phyloP scores from a whole-genome alignment of 2,888 invertebrate species.

The Podotricha telesiphe region DNA sequence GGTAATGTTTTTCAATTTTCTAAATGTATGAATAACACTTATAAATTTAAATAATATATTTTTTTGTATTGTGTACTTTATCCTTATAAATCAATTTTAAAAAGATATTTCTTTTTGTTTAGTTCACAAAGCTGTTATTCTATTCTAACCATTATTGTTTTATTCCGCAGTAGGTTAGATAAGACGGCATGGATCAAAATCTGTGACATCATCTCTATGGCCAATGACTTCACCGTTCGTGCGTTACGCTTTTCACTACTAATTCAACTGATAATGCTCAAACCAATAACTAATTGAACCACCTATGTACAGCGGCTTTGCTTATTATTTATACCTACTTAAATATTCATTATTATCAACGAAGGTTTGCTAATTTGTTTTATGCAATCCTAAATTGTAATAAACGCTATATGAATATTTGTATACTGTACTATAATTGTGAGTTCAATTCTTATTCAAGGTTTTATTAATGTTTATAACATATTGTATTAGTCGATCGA shows the following conservation, averaged over 20 bases:
- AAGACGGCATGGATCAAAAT: slow-evolving; percentile 32
- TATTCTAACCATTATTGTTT: neutral
- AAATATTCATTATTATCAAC: slow-evolving; percentile 11
- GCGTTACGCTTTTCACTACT: slow-evolving; percentile 36
- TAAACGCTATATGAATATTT: slow-evolving; percentile 1
- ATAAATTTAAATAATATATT: too few relatives aligned
- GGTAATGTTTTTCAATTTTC: too few relatives aligned
- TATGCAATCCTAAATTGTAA: neutral
- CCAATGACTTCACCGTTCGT: slow-evolving; percentile 46
- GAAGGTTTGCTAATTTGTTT: slow-evolving; percentile 13
- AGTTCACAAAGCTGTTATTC: neutral
- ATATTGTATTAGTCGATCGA: neutral
- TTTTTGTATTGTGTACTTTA: too few relatives aligned
- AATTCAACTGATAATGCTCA: slow-evolving; percentile 28
- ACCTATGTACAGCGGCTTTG: slow-evolving; percentile 10
- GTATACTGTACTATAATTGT: neutral
- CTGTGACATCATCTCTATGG: slow-evolving; percentile 47
- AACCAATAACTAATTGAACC: slow-evolving; percentile 10
- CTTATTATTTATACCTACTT: slow-evolving; percentile 8
- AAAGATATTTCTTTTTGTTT: too few relatives aligned
- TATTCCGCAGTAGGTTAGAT: slow-evolving; percentile 23
- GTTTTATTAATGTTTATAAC: neutral
- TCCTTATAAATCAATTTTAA: too few relatives aligned
- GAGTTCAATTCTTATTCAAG: neutral
- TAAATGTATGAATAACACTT: too few relatives aligned